Base-by-base conservation (phyloP, 1,140 invertebrate species). In the Heliconius hewitsoni region DNA sequence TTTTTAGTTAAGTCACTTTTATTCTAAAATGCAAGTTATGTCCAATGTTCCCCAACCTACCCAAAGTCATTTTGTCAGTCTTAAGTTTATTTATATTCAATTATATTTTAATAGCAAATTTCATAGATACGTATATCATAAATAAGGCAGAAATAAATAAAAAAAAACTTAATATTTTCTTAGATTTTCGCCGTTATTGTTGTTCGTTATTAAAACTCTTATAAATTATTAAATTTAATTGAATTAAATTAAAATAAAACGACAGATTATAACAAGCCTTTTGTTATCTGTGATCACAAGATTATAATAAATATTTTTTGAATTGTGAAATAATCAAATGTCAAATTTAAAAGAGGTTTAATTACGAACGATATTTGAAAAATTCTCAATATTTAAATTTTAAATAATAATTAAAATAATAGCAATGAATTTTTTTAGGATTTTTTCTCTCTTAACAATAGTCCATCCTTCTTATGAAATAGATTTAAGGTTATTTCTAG, bases 401-500 rank as follows among this genome's bases (percentile, higher is more conserved):
- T 27, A 23, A 60, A 60, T 23, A 60, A 60, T 60, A 23, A 23
- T 60, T 23, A 60, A 60, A 60, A 23, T 23, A 60, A 60, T 60
- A 60, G 55, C n/a, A 60, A 52, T 23, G 23, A 66, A 66, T 66
- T 66, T 66, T 66, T 66, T 66, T 66, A 66, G 60, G 23, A 66
- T 66, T 66, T 66, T 66, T 66, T 66, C 60, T 66, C 60, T 66
- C 23, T 30, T 27, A 66, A 66, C 60, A 66, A 66, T 66, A 66
- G 60, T 66, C 60, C 60, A 66, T 66, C 27, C 23, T 66, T 13
- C 60, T 66, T 66, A 66, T 66, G 60, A 66, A 30, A 66, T 66
- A 66, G n/a, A 66, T 66, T 13, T 66, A 66, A 66, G 60, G 27
- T 23, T 30, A 0, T 66, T 66, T 30, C 60, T 30, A 66, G 27